phyloP scores from a whole-genome alignment of 2,797 vertebrate species.

The Muraenolepis orangiensis region DNA sequence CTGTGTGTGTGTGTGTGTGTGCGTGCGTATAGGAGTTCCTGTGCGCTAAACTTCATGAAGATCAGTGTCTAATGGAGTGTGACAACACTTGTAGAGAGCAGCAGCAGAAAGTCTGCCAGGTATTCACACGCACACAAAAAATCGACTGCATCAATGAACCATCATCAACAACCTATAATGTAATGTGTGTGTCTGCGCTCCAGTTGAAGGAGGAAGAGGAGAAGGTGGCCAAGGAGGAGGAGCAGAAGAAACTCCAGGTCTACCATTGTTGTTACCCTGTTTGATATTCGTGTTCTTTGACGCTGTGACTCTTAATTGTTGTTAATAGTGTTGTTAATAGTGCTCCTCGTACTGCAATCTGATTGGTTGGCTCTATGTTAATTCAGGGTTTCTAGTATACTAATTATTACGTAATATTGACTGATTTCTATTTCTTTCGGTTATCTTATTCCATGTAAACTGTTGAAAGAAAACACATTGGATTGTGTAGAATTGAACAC shows the following conservation, averaged over 20 bases:
- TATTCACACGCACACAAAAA: slow-evolving; percentile 46
- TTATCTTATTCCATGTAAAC: neutral
- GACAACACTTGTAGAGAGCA: slow-evolving; percentile 82
- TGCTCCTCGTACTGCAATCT: neutral
- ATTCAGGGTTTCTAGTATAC: neutral
- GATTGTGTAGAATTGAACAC: neutral
- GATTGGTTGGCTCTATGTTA: neutral
- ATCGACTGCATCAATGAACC: neutral
- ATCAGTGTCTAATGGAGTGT: slow-evolving; percentile 74
- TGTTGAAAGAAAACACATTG: neutral
- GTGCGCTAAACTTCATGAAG: slow-evolving; percentile 73
- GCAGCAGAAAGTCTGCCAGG: slow-evolving; percentile 83
- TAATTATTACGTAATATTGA: neutral
- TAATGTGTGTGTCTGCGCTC: slow-evolving; percentile 24
- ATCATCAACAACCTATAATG: neutral
- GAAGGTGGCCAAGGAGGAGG: slow-evolving; percentile 53
- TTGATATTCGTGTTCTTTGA: neutral
- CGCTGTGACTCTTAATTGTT: neutral
- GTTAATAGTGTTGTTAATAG: neutral
- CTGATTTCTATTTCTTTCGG: too few relatives aligned
- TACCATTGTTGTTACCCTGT: too few relatives aligned
- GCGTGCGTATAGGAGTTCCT: slow-evolving; percentile 73
- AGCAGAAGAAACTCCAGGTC: slow-evolving; percentile 60
- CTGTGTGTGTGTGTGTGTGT: neutral
- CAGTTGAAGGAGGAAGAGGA: slow-evolving; percentile 62